Evolutionary conservation across 92 coral and sea anemone species (phyloP).

Genomic region (Micromussa lordhowensis): DNA sequence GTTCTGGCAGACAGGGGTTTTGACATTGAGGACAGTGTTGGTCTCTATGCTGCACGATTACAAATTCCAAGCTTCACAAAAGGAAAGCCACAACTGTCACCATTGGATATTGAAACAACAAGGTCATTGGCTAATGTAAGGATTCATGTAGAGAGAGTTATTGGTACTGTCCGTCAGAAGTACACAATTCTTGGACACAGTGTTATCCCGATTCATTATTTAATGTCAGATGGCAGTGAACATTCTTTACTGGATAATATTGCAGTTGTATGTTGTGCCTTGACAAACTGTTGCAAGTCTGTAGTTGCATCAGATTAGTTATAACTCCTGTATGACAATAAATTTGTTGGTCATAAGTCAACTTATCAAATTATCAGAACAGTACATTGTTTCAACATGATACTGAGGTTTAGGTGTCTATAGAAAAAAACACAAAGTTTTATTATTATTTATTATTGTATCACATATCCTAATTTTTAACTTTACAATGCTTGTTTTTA

Average conservation of each 20-base stretch:
- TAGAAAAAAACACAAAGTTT: too few relatives aligned
- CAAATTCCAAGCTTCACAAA: conserved; percentile 63
- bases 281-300: conserved; percentile 76
- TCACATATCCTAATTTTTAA: too few relatives aligned
- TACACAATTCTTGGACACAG: conserved; percentile 72
- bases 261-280: conserved; percentile 78
- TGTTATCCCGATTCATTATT: conserved; percentile 57
- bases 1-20: conserved; percentile 32
- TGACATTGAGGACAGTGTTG: conserved; percentile 65
- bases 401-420: too few relatives aligned
- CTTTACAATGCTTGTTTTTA: background rate
- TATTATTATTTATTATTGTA: too few relatives aligned
- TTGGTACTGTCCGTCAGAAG: conserved; percentile 68
- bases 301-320: conserved; percentile 58
- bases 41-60: conserved; percentile 53
- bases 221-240: conserved; percentile 48
- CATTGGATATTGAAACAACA: conserved; percentile 50
- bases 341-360: background rate
- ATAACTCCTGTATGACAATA: background rate
- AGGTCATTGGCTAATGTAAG: conserved; percentile 72
- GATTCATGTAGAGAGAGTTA: conserved; percentile 74
- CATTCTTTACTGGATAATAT: conserved; percentile 69
- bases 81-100: conserved; percentile 66
- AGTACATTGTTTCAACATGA: too few relatives aligned
- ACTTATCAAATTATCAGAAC: too few relatives aligned